These are phyloP conservation scores for Siderastrea siderea DNA, from an alignment of 92 coral and sea anemone species.

Conservation along the genomic window DNA sequence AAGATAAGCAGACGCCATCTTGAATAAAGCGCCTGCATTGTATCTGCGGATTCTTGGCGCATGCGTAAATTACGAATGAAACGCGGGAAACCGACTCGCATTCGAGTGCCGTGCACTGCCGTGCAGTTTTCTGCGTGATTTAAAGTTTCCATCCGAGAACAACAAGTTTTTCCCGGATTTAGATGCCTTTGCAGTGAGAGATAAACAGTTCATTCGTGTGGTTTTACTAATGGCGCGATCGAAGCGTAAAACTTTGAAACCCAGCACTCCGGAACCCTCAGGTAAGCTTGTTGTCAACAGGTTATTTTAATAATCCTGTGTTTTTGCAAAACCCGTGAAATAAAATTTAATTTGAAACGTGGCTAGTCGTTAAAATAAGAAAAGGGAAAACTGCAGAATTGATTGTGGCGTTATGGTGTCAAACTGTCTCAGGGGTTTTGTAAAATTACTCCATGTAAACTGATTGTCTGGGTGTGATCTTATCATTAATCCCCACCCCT, in stretches of 20 bases:
- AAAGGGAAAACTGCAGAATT: background rate
- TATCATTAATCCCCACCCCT: too few relatives aligned
- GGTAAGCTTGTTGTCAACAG: background rate
- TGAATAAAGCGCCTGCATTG: constrained; percentile 12
- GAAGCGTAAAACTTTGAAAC: constrained; percentile 62
- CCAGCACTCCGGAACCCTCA: constrained; percentile 8
- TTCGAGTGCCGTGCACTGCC: background rate
- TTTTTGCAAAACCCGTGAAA: background rate
- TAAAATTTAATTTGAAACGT: background rate
- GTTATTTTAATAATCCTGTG: background rate
- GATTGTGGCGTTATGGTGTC: too few relatives aligned
- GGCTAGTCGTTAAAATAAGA: background rate
- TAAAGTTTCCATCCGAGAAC: background rate
- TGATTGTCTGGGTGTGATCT: too few relatives aligned
- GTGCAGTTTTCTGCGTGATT: background rate
- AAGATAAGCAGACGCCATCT: constrained; percentile 32
- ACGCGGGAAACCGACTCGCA: constrained; percentile 23
- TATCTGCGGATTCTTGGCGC: constrained; percentile 21
- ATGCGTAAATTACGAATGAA: background rate
- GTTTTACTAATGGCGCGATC: constrained; percentile 75
- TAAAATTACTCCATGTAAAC: too few relatives aligned
- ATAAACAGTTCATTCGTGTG: background rate
- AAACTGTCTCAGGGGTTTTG: too few relatives aligned
- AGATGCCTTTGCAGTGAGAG: background rate
- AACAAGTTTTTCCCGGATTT: background rate